Conservation (phyloP, 2,888 invertebrate genomes). For the Melieria crassipennis region DNA sequence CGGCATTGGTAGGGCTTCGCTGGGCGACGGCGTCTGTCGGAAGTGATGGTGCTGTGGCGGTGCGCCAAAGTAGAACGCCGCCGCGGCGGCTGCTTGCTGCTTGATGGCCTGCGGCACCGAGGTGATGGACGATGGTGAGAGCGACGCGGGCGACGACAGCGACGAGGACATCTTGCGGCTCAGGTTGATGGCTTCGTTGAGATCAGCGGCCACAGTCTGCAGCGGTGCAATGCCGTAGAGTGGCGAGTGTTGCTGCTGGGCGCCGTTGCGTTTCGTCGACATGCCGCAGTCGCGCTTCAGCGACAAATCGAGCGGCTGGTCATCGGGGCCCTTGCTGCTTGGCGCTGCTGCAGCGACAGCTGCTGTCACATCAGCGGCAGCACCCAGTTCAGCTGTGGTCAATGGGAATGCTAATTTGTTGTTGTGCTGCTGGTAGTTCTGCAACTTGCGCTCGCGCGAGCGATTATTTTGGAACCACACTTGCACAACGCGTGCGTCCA, state of each 20-base stretch:
- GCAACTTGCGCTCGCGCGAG: slow-evolving; percentile 83
- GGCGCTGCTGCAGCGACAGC: slow-evolving; percentile 32
- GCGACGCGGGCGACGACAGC: slow-evolving; percentile 51
- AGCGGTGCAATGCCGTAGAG: slow-evolving; percentile 71
- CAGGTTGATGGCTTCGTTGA: slow-evolving; percentile 79
- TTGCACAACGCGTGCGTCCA: slow-evolving; percentile 84
- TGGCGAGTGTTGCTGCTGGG: slow-evolving; percentile 68
- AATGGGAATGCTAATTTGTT: slow-evolving; percentile 42
- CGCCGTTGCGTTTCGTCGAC: slow-evolving; percentile 62
- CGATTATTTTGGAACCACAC: slow-evolving; percentile 98
- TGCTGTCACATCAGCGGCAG: neutral
- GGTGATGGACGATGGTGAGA: slow-evolving; percentile 53
- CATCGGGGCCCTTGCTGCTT: slow-evolving; percentile 62
- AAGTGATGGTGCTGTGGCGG: slow-evolving; percentile 47
- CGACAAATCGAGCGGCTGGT: slow-evolving; percentile 91
- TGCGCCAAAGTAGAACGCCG: slow-evolving; percentile 55
- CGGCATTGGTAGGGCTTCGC: slow-evolving; percentile 48
- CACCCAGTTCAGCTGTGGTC: slow-evolving; percentile 51
- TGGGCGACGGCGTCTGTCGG: slow-evolving; percentile 54
- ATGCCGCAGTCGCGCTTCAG: slow-evolving; percentile 76
- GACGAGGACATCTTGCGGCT: slow-evolving; percentile 75
- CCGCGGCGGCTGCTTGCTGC: slow-evolving; percentile 52
- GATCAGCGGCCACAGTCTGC: slow-evolving; percentile 63
- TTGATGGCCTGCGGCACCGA: slow-evolving; percentile 48
- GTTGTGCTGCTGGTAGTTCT: slow-evolving; percentile 54